A percentile compares a stretch with the other conserved stretches of the same genome.
Evolutionary conservation across 1,140 invertebrate genomes (phyloP).

Genomic region (Drosophila persimilis): DNA sequence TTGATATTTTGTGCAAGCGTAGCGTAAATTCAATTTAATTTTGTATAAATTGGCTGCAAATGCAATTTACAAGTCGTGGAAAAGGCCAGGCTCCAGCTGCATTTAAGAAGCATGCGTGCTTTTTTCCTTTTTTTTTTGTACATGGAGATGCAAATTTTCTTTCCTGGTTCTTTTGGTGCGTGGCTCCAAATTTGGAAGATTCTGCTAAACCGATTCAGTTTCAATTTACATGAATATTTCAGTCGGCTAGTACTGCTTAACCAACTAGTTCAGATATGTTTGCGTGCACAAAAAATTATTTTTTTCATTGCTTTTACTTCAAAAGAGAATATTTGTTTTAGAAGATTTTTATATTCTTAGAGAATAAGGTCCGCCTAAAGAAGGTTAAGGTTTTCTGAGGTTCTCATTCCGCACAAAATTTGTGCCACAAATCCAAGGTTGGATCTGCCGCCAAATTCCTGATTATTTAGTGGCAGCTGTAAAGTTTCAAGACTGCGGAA

Average conservation of each 20-base stretch:
- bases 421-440: too few species aligned
- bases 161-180: not conserved
- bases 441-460: constrained; percentile 1
- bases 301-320: too few species aligned
- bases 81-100: not conserved
- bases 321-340: too few species aligned
- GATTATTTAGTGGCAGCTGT: not conserved
- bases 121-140: not conserved
- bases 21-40: constrained; percentile 79
- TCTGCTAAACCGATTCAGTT: too few species aligned
- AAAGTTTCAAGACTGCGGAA: constrained; percentile 9
- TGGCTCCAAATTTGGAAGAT: constrained; percentile 1
- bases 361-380: too few species aligned
- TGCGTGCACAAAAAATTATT: too few species aligned
- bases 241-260: too few species aligned
- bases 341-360: too few species aligned
- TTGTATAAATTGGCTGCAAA: constrained; percentile 77
- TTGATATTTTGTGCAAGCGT: constrained; percentile 77
- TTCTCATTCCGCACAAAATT: too few species aligned
- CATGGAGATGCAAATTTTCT: not conserved
- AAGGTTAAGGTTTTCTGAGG: too few species aligned
- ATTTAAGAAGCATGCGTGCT: constrained; percentile 53
- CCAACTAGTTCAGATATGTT: too few species aligned
- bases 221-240: too few species aligned
- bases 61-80: constrained; percentile 71